phyloP scores from a whole-genome alignment of 2,888 invertebrate genomes.

The Dioctria linearis region DNA sequence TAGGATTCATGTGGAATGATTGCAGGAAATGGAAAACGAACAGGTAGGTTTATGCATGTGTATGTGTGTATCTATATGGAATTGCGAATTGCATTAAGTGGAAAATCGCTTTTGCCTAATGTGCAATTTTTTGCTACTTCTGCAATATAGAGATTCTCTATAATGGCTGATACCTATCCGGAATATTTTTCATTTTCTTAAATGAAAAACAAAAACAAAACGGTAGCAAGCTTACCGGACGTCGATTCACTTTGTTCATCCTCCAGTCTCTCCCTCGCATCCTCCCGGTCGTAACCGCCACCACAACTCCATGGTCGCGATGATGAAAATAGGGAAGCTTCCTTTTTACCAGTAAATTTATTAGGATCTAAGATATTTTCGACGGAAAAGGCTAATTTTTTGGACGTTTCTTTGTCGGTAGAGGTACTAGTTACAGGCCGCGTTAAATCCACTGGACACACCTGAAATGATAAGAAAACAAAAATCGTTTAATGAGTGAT shows the following conservation, averaged over 20 bases:
- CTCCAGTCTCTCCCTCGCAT: conserved; percentile 69
- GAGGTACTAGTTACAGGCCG: conserved; percentile 68
- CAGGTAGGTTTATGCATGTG: neutral
- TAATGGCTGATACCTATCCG: conserved; percentile 1
- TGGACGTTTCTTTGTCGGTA: conserved; percentile 69
- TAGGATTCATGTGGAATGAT: conserved; percentile 45
- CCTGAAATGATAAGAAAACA: conserved; percentile 61
- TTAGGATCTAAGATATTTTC: conserved; percentile 93
- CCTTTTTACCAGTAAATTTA: conserved; percentile 84
- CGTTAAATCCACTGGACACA: conserved; percentile 70
- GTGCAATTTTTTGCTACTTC: conserved; percentile 36
- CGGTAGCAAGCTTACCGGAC: conserved; percentile 71
- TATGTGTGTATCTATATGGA: neutral
- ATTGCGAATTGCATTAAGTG: conserved; percentile 54
- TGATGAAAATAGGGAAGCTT: conserved; percentile 63
- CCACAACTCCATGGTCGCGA: conserved; percentile 71
- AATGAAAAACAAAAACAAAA: neutral
- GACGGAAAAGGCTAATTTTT: conserved; percentile 87
- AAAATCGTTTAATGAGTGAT: neutral
- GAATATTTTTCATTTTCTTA: conserved; percentile 15
- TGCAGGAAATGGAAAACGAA: conserved; percentile 38
- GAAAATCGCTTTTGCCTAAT: conserved; percentile 54
- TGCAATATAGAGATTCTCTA: neutral
- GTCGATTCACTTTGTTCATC: conserved; percentile 72
- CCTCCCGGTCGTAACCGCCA: conserved; percentile 70